Base-by-base conservation (phyloP, 2,113 vertebrate species). In the Tapirus terrestris region DNA sequence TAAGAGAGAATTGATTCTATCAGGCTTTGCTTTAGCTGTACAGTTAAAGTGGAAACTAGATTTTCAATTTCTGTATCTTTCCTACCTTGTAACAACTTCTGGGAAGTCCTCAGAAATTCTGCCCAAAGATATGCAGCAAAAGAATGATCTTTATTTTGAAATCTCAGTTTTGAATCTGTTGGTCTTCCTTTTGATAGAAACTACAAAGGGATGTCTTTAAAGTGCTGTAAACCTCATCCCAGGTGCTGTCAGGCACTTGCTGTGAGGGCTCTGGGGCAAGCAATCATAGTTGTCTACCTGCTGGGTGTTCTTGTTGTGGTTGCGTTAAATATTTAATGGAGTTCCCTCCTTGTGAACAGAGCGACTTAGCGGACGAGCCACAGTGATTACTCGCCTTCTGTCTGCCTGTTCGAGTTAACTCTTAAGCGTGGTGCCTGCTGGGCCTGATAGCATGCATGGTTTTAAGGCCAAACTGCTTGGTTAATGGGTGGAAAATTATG, bases 261-360 rank as follows among this genome's bases (percentile, higher is more conserved):
- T 96, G 96, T 16, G 91, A 91, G 73, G 85, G 27, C 75, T 85
- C 23, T 73, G 81, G 75, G 76, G 72, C 93, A 84, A 94, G 76
- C 77, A 82, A 65, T 97, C 95, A 94, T 76, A 45, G 76, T 33
- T 93, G 76, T 84, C 11, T 48, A 43, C 96, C 96, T 91, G 81
- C 94, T 93, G 95, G 3, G 45, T 73, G 3, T 85, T 82, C 81
- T 85, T 76, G 86, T 82, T 63, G 70, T 94, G 53, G 79, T 1
- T 87, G 33, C 77, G 67, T 96, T 98, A 96, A 96, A 94, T 92
- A 82, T 90, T 97, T 97, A 94, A 91, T 95, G 61, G 60, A 11
- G n/a, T 79, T 90, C 83, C 60, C 76, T 93, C 72, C 83, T 97
- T 61, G 84, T 60, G 76, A 94, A 33, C 39, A 70, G 68, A 92